Evolutionary conservation across 2,797 vertebrate genomes (phyloP), one percentile per base, ranked within the genome.

Genomic region (Hippoglossus hippoglossus): DNA sequence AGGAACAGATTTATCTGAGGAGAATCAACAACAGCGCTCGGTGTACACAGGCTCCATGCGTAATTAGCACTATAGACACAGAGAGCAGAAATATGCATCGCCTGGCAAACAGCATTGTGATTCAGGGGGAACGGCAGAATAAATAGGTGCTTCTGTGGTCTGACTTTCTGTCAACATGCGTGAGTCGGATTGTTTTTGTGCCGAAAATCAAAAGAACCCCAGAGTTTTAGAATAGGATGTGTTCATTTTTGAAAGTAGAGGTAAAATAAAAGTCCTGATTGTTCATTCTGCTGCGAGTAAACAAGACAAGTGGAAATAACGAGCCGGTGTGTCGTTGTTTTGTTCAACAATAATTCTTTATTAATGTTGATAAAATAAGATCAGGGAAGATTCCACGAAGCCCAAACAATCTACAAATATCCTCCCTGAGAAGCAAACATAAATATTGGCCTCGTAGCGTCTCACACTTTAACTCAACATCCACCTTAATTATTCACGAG

Each of bases 1-100:
- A 87, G 79, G 77, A 85, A 74, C 82, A 86, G 84, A 88, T 87
- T 87, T 82, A 80, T 89, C 84, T 77, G 86, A 86, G 63, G 72
- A 85, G 81, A 84, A 81, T 78, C 79, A 82, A 83, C 85, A 84
- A 28, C 84, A 58, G 79, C 26, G 28, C 72, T 58, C 52, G 19
- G 69, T 63, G 69, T 75, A 78, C 81, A 81, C 86, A 81, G 77
- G 80, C 84, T n/a, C 84, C 73, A 66, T 86, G 83, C 87, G 88
- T 88, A 89, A 91, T 92, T 91, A 93, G 80, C 84, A 89, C 82
- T 83, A 65, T 71, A 85, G 80, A 87, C 81, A 83, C 64, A 81
- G 87, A 22, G 67, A 84, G 77, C 79, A 63, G 63, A 73, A 86
- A 87, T 87, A 86, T 62, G 73, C 79, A 67, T 63, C 15, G 73